Percentiles rank a stretch among this genome's conserved stretches.
Evolutionary conservation across 2,888 invertebrate genomes (phyloP).

Genomic region (Cosmia trapezina): DNA sequence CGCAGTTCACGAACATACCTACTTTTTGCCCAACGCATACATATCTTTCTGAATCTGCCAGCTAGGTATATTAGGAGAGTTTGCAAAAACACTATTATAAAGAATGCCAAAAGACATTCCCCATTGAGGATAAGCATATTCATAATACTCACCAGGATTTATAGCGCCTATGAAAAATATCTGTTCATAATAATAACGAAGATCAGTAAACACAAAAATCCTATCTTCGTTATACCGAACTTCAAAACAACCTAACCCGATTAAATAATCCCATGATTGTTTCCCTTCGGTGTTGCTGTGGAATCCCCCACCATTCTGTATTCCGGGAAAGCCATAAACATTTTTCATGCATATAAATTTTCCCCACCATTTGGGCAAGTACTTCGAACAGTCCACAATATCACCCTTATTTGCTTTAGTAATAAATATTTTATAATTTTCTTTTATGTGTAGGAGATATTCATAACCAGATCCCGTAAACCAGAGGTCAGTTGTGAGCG

Average conservation of each 20-base stretch:
- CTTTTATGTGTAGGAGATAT: slow-evolving; percentile 69
- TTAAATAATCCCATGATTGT: slow-evolving; percentile 34
- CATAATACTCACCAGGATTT: slow-evolving; percentile 73
- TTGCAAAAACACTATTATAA: not conserved
- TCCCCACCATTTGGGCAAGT: slow-evolving; percentile 80
- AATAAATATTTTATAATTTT: slow-evolving; percentile 77
- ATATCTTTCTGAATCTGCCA: slow-evolving; percentile 41
- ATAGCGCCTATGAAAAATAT: slow-evolving; percentile 65
- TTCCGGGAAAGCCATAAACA: slow-evolving; percentile 59
- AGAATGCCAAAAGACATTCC: slow-evolving; percentile 6
- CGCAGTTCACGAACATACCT: not conserved
- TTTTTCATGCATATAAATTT: slow-evolving; percentile 80
- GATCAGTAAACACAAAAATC: slow-evolving; percentile 77
- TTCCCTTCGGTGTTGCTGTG: slow-evolving; percentile 1
- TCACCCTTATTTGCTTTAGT: slow-evolving; percentile 4
- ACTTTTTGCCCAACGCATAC: slow-evolving; percentile 60
- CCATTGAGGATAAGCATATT: slow-evolving; percentile 81
- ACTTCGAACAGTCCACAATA: slow-evolving; percentile 72
- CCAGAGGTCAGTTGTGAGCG: slow-evolving; percentile 42
- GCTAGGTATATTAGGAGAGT: slow-evolving; percentile 47
- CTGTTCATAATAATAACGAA: slow-evolving; percentile 74
- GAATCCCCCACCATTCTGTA: slow-evolving; percentile 76
- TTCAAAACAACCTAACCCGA: slow-evolving; percentile 77
- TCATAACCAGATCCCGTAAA: slow-evolving; percentile 75
- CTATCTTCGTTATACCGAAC: slow-evolving; percentile 79